These are phyloP conservation scores for Zaprionus obscuricornis DNA, from an alignment of 2,888 invertebrate species.

Conservation along the genomic window DNA sequence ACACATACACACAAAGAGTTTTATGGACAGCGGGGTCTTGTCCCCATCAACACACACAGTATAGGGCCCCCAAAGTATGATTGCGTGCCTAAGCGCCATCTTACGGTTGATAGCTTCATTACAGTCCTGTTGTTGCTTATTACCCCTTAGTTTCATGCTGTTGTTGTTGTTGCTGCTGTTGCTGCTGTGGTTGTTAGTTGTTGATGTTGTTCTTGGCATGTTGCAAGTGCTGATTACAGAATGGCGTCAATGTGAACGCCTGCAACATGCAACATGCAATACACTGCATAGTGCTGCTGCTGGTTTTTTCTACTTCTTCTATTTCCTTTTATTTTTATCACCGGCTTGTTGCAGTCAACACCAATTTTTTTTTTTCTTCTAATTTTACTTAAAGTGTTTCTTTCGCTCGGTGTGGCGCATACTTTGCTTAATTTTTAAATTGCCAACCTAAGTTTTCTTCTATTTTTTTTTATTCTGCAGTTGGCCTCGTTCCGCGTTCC, in stretches of 20 bases:
- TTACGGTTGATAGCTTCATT: constrained; percentile 76
- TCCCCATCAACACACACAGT: constrained; percentile 8
- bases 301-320: too few relatives aligned
- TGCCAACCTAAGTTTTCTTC: constrained; percentile 24
- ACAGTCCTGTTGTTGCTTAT: constrained; percentile 68
- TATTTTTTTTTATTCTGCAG: not conserved
- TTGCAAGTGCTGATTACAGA: constrained; percentile 67
- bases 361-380: constrained; percentile 67
- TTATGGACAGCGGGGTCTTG: constrained; percentile 17
- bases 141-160: constrained; percentile 51
- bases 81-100: constrained; percentile 76
- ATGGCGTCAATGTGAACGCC: constrained; percentile 54
- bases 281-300: too few relatives aligned
- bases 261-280: constrained; percentile 49
- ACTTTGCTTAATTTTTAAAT: constrained; percentile 65
- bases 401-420: constrained; percentile 5
- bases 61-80: constrained; percentile 64
- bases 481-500: constrained; percentile 32
- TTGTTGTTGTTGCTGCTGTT: constrained; percentile 13
- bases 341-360: constrained; percentile 41
- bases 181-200: constrained; percentile 10
- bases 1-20: not conserved
- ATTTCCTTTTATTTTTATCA: too few relatives aligned
- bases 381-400: constrained; percentile 67
- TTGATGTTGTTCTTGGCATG: constrained; percentile 45